Evolutionary conservation across 2,888 invertebrate species (phyloP).

Genomic region (Nycteola revayana): DNA sequence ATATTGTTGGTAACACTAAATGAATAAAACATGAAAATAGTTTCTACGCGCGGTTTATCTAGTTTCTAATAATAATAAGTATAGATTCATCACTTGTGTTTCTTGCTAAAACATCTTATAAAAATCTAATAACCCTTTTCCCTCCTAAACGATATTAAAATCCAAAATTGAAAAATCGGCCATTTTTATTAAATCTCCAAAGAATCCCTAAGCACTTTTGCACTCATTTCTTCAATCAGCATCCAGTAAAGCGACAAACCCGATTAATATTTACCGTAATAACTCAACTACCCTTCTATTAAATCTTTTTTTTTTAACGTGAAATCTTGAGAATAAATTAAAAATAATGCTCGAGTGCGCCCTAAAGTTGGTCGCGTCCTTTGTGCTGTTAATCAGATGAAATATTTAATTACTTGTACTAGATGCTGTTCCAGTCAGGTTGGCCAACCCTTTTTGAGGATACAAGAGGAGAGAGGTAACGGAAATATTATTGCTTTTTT

Average conservation of each 20-base stretch:
- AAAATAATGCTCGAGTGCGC: conserved; percentile 67
- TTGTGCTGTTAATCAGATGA: conserved; percentile 77
- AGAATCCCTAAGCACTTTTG: not conserved
- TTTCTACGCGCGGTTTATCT: too few species aligned
- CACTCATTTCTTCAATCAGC: conserved; percentile 1
- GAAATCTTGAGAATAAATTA: conserved; percentile 73
- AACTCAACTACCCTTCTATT: conserved; percentile 53
- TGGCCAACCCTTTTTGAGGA: conserved; percentile 40
- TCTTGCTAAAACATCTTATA: too few species aligned
- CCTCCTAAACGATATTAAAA: too few species aligned
- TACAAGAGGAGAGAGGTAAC: conserved; percentile 25
- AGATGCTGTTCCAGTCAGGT: conserved; percentile 54
- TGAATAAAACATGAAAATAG: too few species aligned
- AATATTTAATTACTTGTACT: conserved; percentile 75
- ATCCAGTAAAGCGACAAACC: conserved; percentile 46
- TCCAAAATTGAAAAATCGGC: too few species aligned
- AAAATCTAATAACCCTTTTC: too few species aligned
- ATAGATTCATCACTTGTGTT: too few species aligned
- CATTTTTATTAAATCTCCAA: too few species aligned
- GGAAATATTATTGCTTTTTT: too few species aligned
- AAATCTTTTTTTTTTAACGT: conserved; percentile 59
- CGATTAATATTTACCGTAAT: conserved; percentile 67
- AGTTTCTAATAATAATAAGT: too few species aligned
- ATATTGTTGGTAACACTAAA: too few species aligned
- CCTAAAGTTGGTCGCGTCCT: conserved; percentile 52